Evolutionary conservation across 2,888 invertebrate species (phyloP), one percentile per base, ranked within the genome.

Genomic region (Cheilosia impressa): DNA sequence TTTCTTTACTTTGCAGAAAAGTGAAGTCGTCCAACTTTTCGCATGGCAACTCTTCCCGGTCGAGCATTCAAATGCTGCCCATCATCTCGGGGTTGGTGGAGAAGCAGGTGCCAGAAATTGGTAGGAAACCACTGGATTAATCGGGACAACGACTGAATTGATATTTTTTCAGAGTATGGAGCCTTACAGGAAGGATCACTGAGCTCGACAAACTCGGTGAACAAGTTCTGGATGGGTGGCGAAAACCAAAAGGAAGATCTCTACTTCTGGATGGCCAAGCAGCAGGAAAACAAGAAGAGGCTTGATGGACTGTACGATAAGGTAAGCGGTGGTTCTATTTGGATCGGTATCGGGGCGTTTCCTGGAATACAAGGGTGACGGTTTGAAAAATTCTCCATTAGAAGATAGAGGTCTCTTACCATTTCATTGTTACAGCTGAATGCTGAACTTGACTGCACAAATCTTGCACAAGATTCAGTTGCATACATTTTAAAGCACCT

Each of bases 231-330:
- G 91, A 78, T 90, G 19, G 91, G 90, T 4, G 87, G 90, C 7
- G 91, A 94, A 52, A 95, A 95, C 89, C 94, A 94, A 19, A 94
- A 95, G n/a, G 97, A 97, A 90, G 98, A 98, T 92, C 93, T 98
- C 53, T 98, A 98, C 91, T 96, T 96, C 89, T 98, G 98, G 98
- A 98, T 98, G 98, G 97, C 97, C 1, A 96, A 97, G 89, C 98
- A 98, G 89, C 97, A 97, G 88, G 92, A 92, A 57, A 91, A 88
- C 65, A 91, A 91, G 55, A 91, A 92, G 68, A 88, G 81, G 55
- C 89, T 90, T 34, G 91, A 91, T 6, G 88, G 88, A 3, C 80
- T 89, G 24, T 87, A 73, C 82, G 93, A 92, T 93, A 95, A 92
- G 91, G 89, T 92, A 27, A 43, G 38, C 13, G 4, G 34, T 3